These are phyloP conservation scores for Cydia strobilella DNA, from an alignment of 1,140 invertebrate species.

Conservation along the genomic window DNA sequence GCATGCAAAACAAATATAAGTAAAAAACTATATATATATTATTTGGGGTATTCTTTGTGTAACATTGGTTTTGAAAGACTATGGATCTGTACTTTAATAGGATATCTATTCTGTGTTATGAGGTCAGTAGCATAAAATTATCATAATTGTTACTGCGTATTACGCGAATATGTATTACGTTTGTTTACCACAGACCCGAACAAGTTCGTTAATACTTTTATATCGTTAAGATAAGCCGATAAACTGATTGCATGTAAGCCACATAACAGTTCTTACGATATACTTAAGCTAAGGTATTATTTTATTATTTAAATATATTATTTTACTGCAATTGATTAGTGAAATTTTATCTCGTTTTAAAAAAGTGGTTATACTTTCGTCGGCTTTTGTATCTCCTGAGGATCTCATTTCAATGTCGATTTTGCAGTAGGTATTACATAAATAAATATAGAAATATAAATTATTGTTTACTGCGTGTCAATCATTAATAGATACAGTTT, in stretches of 20 bases:
- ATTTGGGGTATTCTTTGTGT: background rate
- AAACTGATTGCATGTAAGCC: constrained; percentile 20
- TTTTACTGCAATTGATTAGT: constrained; percentile 32
- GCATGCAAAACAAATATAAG: too few relatives aligned
- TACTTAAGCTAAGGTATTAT: constrained; percentile 38
- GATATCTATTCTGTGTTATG: background rate
- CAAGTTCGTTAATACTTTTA: constrained; percentile 16
- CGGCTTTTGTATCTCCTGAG: too few relatives aligned
- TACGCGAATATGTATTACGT: constrained; percentile 5
- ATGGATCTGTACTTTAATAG: constrained; percentile 3
- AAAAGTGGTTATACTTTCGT: too few relatives aligned
- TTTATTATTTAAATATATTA: background rate
- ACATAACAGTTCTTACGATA: background rate
- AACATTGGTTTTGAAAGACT: background rate
- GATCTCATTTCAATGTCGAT: too few relatives aligned
- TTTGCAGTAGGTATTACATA: too few relatives aligned
- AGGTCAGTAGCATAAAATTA: constrained; percentile 3
- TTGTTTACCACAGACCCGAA: background rate
- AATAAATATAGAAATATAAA: too few relatives aligned
- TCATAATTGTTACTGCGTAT: background rate
- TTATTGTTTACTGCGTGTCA: too few relatives aligned
- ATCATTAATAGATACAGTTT: too few relatives aligned
- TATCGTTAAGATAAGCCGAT: constrained; percentile 9
- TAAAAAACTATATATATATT: too few relatives aligned
- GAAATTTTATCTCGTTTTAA: too few relatives aligned